Conservation (phyloP, 2,797 vertebrate species). For the Orientallactaga sibirica region DNA sequence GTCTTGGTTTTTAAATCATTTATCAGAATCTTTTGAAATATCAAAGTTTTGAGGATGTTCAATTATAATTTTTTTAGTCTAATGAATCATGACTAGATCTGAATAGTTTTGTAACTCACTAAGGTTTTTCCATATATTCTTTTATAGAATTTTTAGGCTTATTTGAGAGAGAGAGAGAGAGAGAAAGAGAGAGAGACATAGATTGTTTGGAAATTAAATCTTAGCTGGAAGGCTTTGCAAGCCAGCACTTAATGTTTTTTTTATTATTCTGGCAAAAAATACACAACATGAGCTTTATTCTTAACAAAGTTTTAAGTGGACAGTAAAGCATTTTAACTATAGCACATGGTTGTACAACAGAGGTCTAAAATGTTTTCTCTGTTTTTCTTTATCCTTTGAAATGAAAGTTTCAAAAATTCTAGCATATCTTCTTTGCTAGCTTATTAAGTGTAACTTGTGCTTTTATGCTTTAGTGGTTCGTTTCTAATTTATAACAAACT, state of each 20-base stretch:
- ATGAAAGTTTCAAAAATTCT: background rate
- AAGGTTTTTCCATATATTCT: background rate
- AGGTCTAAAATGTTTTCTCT: background rate
- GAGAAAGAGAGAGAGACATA: too few species aligned
- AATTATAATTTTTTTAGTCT: slow-evolving; percentile 10
- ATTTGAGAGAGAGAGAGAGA: too few species aligned
- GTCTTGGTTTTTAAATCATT: background rate
- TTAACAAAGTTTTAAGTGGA: background rate
- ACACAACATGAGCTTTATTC: background rate
- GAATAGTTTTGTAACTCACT: background rate
- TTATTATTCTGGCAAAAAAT: background rate
- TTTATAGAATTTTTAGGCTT: background rate
- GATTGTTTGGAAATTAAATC: too few species aligned
- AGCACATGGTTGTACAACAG: background rate
- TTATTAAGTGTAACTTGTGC: background rate
- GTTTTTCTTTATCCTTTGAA: background rate
- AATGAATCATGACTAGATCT: background rate
- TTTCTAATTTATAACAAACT: background rate
- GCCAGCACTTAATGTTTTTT: background rate
- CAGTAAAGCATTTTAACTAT: background rate
- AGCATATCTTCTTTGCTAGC: background rate
- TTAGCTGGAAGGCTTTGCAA: too few species aligned
- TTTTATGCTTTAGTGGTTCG: background rate
- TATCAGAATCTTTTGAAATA: background rate
- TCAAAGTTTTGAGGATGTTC: background rate